A percentile compares a stretch with the other conserved stretches of the same genome.
These are phyloP conservation scores for Parambassis ranga DNA, from an alignment of 2,797 vertebrate species.

Conservation along the genomic window DNA sequence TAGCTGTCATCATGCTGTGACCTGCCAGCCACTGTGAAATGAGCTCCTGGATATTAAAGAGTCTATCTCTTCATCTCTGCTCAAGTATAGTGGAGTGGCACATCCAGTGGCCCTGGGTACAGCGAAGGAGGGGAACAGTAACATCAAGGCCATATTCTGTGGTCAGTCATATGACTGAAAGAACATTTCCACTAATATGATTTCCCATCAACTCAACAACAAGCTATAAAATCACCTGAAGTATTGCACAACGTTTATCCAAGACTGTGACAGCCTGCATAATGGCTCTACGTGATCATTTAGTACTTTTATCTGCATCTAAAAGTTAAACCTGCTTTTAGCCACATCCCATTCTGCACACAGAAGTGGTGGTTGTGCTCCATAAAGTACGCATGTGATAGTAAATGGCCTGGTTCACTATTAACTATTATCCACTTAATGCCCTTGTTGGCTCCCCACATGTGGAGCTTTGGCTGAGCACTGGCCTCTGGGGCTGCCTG, in stretches of 20 bases:
- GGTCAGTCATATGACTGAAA: constrained; percentile 64
- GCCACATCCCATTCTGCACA: constrained; percentile 57
- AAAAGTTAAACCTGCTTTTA: constrained; percentile 70
- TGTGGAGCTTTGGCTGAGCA: constrained; percentile 68
- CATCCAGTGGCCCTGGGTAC: constrained; percentile 55
- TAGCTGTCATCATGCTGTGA: constrained; percentile 75
- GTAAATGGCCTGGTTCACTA: constrained; percentile 84
- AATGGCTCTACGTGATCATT: constrained; percentile 64
- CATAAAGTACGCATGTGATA: constrained; percentile 83
- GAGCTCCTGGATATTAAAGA: constrained; percentile 80
- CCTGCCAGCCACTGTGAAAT: constrained; percentile 76
- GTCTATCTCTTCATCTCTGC: constrained; percentile 77
- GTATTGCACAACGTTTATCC: constrained; percentile 79
- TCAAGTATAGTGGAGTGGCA: constrained; percentile 68
- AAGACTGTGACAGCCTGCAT: constrained; percentile 63
- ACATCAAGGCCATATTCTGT: constrained; percentile 32
- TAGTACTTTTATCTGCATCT: constrained; percentile 71
- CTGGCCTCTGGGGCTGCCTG: constrained; percentile 75
- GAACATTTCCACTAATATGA: constrained; percentile 51
- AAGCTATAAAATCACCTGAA: constrained; percentile 64
- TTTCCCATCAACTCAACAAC: constrained; percentile 52
- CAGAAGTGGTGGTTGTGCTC: constrained; percentile 71
- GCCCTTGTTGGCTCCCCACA: constrained; percentile 76
- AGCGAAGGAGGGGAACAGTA: constrained; percentile 37
- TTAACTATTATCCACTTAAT: constrained; percentile 86